Evolutionary conservation across 2,113 vertebrate species (phyloP).

Genomic region (human (Homo sapiens)): DNA sequence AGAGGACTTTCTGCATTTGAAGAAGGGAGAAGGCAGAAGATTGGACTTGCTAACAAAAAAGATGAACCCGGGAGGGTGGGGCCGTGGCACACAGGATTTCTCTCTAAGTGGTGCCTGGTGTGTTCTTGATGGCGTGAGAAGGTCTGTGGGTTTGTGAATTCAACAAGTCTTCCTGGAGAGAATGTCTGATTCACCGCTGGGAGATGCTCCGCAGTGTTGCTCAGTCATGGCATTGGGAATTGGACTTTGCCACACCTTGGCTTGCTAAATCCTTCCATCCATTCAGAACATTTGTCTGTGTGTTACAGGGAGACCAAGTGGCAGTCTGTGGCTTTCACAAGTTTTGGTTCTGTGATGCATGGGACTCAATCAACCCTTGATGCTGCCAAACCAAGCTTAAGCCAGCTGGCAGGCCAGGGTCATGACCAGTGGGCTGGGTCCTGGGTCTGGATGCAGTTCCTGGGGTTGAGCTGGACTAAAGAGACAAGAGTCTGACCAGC

Average conservation of each 20-base stretch:
- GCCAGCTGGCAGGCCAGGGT: neutral
- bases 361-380: neutral
- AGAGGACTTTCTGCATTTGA: neutral
- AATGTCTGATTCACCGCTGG: neutral
- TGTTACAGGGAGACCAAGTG: too few species aligned
- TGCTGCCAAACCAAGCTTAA: neutral
- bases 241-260: neutral
- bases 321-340: neutral
- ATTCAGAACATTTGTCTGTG: neutral
- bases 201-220: neutral
- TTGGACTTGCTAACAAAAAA: neutral
- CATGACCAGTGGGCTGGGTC: neutral
- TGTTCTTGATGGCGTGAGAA: neutral
- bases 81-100: accelerated
- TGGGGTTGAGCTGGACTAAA: neutral
- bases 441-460: neutral
- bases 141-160: neutral
- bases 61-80: neutral
- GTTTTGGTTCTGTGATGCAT: neutral
- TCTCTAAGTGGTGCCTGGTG: accelerated
- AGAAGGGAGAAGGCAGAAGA: neutral
- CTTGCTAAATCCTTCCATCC: neutral
- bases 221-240: accelerated
- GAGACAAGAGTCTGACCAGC: neutral
- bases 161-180: neutral